A percentile compares a stretch with the other conserved stretches of the same genome.
Conservation (phyloP, 2,888 invertebrate species). For the Catonia carolina region DNA sequence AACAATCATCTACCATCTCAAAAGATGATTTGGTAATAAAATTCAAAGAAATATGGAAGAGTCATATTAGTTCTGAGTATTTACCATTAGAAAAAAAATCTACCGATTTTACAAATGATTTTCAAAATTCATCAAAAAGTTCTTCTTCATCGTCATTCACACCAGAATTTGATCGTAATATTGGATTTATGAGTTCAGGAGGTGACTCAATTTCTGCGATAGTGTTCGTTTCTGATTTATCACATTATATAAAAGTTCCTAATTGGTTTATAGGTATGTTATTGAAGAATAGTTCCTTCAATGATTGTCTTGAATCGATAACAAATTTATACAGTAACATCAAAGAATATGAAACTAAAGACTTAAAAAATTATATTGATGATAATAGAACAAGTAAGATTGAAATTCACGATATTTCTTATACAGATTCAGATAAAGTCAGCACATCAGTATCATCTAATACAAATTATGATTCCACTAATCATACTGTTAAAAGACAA, state of each 20-base stretch:
- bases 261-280: slow-evolving; percentile 5
- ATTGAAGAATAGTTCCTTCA: slow-evolving; percentile 39
- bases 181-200: slow-evolving; percentile 55
- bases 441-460: background rate
- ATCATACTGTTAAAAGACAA: background rate
- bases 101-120: no score
- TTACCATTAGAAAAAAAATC: no score
- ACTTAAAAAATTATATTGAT: background rate
- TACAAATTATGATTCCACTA: background rate
- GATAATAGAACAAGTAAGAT: background rate
- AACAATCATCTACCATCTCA: no score
- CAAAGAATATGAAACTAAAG: no score
- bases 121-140: no score
- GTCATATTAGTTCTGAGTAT: background rate
- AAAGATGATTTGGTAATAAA: background rate
- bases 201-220: slow-evolving; percentile 66
- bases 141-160: no score
- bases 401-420: background rate
- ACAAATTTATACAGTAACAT: no score
- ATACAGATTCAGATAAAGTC: background rate
- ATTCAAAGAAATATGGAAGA: slow-evolving; percentile 17
- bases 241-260: slow-evolving; percentile 34
- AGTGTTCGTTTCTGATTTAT: slow-evolving; percentile 53
- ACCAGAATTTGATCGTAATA: slow-evolving; percentile 23
- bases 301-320: background rate